Evolutionary conservation across 2,113 vertebrate species (phyloP), one percentile per base, ranked within the genome.

Genomic region (Arothron firmamentum): DNA sequence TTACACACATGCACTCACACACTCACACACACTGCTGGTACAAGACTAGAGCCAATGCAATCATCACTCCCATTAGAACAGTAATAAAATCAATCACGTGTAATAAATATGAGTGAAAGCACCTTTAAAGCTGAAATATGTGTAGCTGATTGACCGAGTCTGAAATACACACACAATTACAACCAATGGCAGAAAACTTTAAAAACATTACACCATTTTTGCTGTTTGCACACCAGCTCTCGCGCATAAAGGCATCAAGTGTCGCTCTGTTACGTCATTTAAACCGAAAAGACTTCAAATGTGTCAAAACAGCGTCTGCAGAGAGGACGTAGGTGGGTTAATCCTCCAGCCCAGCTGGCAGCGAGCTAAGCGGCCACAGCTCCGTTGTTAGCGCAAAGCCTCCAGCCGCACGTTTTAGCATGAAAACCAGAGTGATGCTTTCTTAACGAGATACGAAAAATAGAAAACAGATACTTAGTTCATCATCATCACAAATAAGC

Each of bases 51-150:
- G 69, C 77, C 69, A 60, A 77, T 70, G 61, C 21, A 74, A 75
- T 70, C 16, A 77, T 65, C 20, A 75, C 68, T 69, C 80, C 83
- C 74, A 80, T 56, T 74, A 83, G 83, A 79, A 77, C 78, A 62
- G 73, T 70, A 83, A 80, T 70, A 84, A 72, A 84, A 82, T 65
- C 72, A 75, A 83, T 72, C 56, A 78, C 76, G 79, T 61, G 58
- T 83, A 90, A 91, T 90, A 91, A 90, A 91, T 91, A 89, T 70
- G 63, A 76, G 67, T 68, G 62, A 79, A 87, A 85, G 75, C 72
- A 83, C 75, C 83, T 79, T 86, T 88, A 87, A 90, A 89, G 88
- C 88, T 81, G 79, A 87, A 88, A 89, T 86, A 77, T 80, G 66
- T 80, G 76, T 71, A 81, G 79, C 67, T 82, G 81, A 81, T 83